A percentile compares a stretch with the other conserved stretches of the same genome.
These are phyloP conservation scores for Callocephalon fimbriatum DNA, from an alignment of 2,113 vertebrate genomes.

Conservation along the genomic window DNA sequence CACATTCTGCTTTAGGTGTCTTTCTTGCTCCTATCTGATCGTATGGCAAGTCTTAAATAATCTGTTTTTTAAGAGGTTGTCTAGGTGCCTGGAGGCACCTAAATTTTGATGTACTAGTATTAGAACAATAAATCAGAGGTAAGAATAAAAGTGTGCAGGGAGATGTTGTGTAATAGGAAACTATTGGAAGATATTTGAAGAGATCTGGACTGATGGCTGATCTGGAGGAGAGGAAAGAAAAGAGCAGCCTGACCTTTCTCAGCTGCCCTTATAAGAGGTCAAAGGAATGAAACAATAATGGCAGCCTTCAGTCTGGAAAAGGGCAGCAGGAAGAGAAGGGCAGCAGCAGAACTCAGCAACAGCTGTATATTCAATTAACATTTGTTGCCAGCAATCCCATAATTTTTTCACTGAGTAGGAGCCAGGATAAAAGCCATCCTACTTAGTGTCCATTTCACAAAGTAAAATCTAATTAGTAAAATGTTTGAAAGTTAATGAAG, in stretches of 20 bases:
- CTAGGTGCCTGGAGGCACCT: neutral
- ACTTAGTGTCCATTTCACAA: constrained; percentile 51
- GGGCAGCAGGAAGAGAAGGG: constrained; percentile 48
- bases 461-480: constrained; percentile 65
- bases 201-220: neutral
- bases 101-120: neutral
- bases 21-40: neutral
- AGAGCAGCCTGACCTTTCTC: constrained; percentile 54
- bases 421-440: constrained; percentile 50
- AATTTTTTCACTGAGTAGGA: constrained; percentile 55
- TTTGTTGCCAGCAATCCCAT: constrained; percentile 33
- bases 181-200: neutral
- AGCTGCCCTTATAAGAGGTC: constrained; percentile 44
- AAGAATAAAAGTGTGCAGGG: neutral
- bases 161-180: neutral
- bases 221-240: neutral
- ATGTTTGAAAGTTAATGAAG: constrained; percentile 67
- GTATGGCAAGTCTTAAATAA: neutral
- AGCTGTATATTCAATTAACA: constrained; percentile 55
- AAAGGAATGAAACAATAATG: constrained; percentile 54
- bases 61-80: neutral
- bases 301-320: constrained; percentile 35
- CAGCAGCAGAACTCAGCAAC: neutral
- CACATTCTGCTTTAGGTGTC: neutral
- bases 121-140: neutral